Percentiles rank a stretch among this genome's conserved stretches.
Evolutionary conservation across 37 sponge, comb jelly and placozoan genomes (phyloP).

Genomic region (Spongilla lacustris): DNA sequence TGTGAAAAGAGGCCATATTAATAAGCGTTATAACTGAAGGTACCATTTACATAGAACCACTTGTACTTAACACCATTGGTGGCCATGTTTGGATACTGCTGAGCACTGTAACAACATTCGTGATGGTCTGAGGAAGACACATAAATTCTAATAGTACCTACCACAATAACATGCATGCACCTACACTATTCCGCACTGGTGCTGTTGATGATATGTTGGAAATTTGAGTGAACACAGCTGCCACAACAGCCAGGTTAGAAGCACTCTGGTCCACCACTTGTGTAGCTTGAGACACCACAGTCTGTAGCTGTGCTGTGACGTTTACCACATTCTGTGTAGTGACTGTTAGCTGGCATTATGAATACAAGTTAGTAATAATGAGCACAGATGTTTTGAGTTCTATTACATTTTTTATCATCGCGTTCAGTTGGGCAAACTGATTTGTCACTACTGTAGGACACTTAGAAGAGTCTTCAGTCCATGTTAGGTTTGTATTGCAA

Average conservation of each 20-base stretch:
- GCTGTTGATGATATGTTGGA: neutral
- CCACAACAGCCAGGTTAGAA: neutral
- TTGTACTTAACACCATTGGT: neutral
- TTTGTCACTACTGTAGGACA: slow-evolving; percentile 19
- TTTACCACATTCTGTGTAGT: neutral
- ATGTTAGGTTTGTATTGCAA: neutral
- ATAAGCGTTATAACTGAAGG: too few species aligned
- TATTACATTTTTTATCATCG: neutral
- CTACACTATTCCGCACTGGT: neutral
- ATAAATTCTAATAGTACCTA: neutral
- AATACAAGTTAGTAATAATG: too few species aligned
- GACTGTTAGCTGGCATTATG: neutral
- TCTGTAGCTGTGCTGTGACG: neutral
- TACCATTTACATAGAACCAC: neutral
- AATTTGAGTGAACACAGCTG: neutral
- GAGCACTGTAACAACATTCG: neutral
- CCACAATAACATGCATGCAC: neutral
- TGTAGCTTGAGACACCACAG: neutral
- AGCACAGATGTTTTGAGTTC: too few species aligned
- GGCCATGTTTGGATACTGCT: neutral
- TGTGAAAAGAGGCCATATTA: neutral
- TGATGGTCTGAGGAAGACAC: neutral
- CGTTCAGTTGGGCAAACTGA: neutral
- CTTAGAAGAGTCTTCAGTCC: neutral
- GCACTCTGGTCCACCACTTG: neutral